These are phyloP conservation scores for Ctena decussata DNA, from an alignment of 2,888 invertebrate species.

Conservation along the genomic window DNA sequence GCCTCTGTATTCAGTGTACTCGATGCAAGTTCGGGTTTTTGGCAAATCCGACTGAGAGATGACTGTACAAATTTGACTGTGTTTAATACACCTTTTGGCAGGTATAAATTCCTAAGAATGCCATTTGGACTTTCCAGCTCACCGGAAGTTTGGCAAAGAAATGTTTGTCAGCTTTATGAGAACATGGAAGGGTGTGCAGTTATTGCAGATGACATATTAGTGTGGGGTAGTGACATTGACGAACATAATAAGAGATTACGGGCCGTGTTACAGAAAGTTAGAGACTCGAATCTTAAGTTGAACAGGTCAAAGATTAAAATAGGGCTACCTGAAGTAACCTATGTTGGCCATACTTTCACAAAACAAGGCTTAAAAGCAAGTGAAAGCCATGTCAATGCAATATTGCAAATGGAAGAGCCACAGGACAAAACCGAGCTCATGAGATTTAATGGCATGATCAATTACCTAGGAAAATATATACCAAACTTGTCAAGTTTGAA, in stretches of 20 bases:
- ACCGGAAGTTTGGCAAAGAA: constrained; percentile 45
- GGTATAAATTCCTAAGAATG: constrained; percentile 46
- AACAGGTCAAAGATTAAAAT: constrained; percentile 42
- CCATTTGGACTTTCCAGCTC: constrained; percentile 18
- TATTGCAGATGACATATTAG: constrained; percentile 47
- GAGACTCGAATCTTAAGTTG: constrained; percentile 21
- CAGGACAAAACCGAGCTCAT: constrained; percentile 53
- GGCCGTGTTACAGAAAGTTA: constrained; percentile 28
- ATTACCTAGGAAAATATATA: constrained; percentile 64
- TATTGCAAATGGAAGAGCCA: constrained; percentile 46
- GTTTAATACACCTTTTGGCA: constrained; percentile 47
- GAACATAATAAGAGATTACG: constrained; percentile 34
- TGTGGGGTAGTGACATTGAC: constrained; percentile 32
- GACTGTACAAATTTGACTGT: constrained; percentile 30
- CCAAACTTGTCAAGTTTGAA: constrained; percentile 51
- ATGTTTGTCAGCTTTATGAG: constrained; percentile 32
- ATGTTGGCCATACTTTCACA: constrained; percentile 58
- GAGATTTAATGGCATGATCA: constrained; percentile 62
- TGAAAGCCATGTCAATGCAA: constrained; percentile 52
- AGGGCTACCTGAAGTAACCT: constrained; percentile 26
- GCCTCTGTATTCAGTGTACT: constrained; percentile 45
- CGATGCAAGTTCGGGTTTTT: constrained; percentile 47
- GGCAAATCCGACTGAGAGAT: constrained; percentile 39
- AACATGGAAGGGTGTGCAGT: constrained; percentile 36
- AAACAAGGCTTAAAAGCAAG: constrained; percentile 44